Evolutionary conservation across 2,888 invertebrate genomes (phyloP).

Genomic region (Teleiodes luculella): DNA sequence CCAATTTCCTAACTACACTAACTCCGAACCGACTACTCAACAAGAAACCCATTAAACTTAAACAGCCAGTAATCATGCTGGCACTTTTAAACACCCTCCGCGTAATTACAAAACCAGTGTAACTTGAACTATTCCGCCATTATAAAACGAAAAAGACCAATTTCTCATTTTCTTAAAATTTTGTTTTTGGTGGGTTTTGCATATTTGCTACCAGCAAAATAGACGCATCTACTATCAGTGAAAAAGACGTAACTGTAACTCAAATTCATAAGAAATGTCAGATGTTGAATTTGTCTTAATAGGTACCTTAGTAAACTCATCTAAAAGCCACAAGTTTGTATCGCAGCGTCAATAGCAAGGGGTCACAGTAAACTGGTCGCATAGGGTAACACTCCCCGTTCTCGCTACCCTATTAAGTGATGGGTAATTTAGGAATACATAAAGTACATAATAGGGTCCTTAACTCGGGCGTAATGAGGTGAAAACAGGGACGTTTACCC

Average conservation of each 20-base stretch:
- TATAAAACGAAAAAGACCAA: no score
- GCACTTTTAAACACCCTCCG: constrained; percentile 70
- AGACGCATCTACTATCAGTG: no score
- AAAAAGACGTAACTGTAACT: no score
- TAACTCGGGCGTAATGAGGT: constrained; percentile 74
- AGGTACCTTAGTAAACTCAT: no score
- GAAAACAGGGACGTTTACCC: constrained; percentile 69
- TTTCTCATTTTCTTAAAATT: no score
- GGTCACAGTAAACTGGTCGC: constrained; percentile 45
- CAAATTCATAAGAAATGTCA: no score
- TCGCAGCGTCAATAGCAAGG: constrained; percentile 27
- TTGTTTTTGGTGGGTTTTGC: no score
- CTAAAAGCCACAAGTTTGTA: constrained; percentile 7
- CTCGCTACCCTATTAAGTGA: constrained; percentile 72
- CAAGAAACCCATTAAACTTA: constrained; percentile 67
- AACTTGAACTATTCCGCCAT: constrained; percentile 30
- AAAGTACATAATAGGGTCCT: constrained; percentile 78
- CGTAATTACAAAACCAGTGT: constrained; percentile 42
- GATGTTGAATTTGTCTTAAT: no score
- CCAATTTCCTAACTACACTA: constrained; percentile 17
- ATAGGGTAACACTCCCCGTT: constrained; percentile 55
- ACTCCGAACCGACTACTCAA: constrained; percentile 28
- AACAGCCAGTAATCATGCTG: constrained; percentile 72
- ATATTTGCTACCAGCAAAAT: no score
- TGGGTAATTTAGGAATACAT: constrained; percentile 78